A percentile compares a stretch with the other conserved stretches of the same genome.
Conservation (phyloP, 1,140 invertebrate species). For the Brachystomella parvula region DNA sequence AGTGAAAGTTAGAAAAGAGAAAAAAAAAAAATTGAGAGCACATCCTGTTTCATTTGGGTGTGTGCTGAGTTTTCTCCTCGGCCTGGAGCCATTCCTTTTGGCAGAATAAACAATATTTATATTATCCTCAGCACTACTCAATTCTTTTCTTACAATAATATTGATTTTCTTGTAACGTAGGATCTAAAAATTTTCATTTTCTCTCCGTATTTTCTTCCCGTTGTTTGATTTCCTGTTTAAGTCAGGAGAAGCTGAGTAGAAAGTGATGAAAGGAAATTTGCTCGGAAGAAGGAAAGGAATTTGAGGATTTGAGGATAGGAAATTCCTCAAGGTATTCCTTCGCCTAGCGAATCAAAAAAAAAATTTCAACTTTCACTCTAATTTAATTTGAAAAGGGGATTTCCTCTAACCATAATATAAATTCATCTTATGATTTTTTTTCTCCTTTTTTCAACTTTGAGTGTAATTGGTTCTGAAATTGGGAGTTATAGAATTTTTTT, state of each 20-base stretch:
- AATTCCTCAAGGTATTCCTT: conserved; percentile 10
- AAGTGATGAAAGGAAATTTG: not conserved
- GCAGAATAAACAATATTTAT: conserved; percentile 13
- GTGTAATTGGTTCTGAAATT: conserved; percentile 8
- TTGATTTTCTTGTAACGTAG: conserved; percentile 1
- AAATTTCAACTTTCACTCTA: not conserved
- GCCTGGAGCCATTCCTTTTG: conserved; percentile 8
- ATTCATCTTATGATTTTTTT: not conserved
- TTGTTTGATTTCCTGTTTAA: conserved; percentile 11
- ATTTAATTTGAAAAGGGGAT: not conserved
- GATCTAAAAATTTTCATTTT: conserved; percentile 6
- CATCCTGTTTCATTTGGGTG: too few species aligned
- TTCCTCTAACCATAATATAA: not conserved
- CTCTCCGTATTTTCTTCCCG: not conserved
- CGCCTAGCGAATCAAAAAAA: not conserved
- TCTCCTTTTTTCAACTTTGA: too few species aligned
- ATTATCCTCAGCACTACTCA: not conserved
- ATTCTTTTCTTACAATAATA: not conserved
- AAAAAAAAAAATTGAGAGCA: too few species aligned
- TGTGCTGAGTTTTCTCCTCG: too few species aligned
- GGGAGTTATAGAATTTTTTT: too few species aligned
- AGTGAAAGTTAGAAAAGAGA: too few species aligned
- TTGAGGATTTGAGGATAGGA: not conserved
- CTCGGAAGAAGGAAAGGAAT: not conserved
- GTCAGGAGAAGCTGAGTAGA: not conserved